These are phyloP conservation scores for Hemichromis elongatus DNA, from an alignment of 2,113 vertebrate species.

Conservation along the genomic window DNA sequence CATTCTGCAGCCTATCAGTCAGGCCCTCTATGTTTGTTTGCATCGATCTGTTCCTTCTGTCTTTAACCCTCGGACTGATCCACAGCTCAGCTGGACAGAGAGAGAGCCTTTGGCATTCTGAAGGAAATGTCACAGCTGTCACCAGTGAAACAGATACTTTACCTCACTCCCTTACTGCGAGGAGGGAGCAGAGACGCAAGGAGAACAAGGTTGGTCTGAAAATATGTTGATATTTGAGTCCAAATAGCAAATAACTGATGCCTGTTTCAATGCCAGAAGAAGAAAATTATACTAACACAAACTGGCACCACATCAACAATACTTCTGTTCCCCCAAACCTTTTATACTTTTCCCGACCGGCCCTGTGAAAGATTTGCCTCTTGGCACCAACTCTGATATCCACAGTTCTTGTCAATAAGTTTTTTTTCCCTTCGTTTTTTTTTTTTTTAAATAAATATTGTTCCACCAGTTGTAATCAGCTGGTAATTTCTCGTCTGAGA, in stretches of 20 bases:
- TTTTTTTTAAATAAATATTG: not conserved
- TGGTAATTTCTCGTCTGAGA: not conserved
- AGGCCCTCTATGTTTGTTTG: slow-evolving; percentile 12
- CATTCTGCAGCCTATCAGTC: slow-evolving; percentile 10
- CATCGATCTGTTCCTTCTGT: slow-evolving; percentile 36
- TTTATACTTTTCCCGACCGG: not conserved
- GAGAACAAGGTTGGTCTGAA: not conserved
- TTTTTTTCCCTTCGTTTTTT: not conserved
- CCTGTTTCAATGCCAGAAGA: not conserved
- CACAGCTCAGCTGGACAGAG: slow-evolving; percentile 10
- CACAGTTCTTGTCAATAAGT: not conserved
- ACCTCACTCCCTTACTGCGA: not conserved
- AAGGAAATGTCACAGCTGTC: slow-evolving; percentile 59
- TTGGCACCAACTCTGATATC: not conserved
- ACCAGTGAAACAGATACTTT: slow-evolving; percentile 51
- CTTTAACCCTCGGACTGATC: slow-evolving; percentile 29
- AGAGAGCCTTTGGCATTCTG: slow-evolving; percentile 55
- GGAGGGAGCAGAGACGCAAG: not conserved
- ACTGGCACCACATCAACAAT: not conserved
- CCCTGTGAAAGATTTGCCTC: not conserved
- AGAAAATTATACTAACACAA: not conserved
- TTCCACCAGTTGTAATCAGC: not conserved
- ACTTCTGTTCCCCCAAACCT: not conserved
- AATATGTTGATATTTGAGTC: not conserved
- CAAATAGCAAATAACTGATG: not conserved